Evolutionary conservation across 1,140 invertebrate genomes (phyloP).

Genomic region (Pogonomyrmex barbatus): DNA sequence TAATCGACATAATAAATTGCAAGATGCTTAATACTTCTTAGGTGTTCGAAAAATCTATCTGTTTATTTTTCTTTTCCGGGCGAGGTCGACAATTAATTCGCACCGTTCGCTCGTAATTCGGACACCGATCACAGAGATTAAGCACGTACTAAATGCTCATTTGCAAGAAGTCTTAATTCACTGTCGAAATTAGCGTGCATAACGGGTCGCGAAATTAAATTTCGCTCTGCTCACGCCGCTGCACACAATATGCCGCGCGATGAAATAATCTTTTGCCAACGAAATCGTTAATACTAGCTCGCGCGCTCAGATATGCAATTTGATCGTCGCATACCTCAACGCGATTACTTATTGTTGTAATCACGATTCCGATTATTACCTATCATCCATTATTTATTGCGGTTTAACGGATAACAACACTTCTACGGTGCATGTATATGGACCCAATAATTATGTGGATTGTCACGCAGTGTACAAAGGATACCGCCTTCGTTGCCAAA

Average conservation of each 20-base stretch:
- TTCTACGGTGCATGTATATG: slow-evolving; percentile 20
- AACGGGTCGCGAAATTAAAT: slow-evolving; percentile 54
- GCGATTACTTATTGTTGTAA: slow-evolving; percentile 46
- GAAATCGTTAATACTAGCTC: slow-evolving; percentile 39
- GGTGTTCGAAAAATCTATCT: neutral
- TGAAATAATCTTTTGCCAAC: slow-evolving; percentile 39
- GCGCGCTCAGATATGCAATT: slow-evolving; percentile 24
- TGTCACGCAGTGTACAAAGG: slow-evolving; percentile 20
- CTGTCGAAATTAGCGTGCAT: slow-evolving; percentile 55
- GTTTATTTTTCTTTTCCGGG: slow-evolving; percentile 15
- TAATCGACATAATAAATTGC: slow-evolving; percentile 36
- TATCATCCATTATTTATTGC: slow-evolving; percentile 59
- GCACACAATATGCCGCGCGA: neutral
- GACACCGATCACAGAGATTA: slow-evolving; percentile 20
- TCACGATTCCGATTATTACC: slow-evolving; percentile 60
- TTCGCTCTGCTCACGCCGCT: slow-evolving; percentile 2
- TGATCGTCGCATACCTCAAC: slow-evolving; percentile 24
- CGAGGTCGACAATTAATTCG: slow-evolving; percentile 33
- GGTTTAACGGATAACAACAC: slow-evolving; percentile 47
- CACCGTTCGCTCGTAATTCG: slow-evolving; percentile 9
- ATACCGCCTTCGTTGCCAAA: neutral
- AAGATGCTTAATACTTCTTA: slow-evolving; percentile 14
- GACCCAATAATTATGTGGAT: slow-evolving; percentile 63
- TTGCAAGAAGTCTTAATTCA: slow-evolving; percentile 60
- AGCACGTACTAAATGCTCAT: slow-evolving; percentile 53